These are phyloP conservation scores for Theristus sp. DNA, from an alignment of 2,888 invertebrate genomes.

Conservation along the genomic window DNA sequence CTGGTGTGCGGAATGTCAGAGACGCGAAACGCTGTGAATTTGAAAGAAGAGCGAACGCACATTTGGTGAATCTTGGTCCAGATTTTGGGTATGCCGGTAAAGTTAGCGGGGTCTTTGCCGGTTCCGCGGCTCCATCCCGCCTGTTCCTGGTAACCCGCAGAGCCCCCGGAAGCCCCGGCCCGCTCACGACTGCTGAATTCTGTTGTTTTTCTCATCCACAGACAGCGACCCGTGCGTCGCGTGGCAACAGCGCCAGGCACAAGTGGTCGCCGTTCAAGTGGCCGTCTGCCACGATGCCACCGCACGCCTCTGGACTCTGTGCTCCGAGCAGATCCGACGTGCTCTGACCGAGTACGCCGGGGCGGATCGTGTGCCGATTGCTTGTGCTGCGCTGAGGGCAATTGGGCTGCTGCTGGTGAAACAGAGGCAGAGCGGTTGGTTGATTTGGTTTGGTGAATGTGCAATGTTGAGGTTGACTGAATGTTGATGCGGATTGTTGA, in stretches of 20 bases:
- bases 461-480: too few species aligned
- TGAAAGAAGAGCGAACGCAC: too few species aligned
- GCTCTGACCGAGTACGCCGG: not conserved
- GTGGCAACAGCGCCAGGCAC: conserved; percentile 57
- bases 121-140: too few species aligned
- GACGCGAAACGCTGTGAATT: too few species aligned
- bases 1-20: too few species aligned
- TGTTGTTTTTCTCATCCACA: conserved; percentile 17
- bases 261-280: conserved; percentile 63
- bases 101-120: too few species aligned
- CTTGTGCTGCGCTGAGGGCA: not conserved
- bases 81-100: too few species aligned
- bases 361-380: not conserved
- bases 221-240: conserved; percentile 36
- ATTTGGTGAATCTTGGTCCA: too few species aligned
- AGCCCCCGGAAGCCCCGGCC: too few species aligned
- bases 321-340: not conserved
- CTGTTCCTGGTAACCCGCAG: too few species aligned
- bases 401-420: not conserved
- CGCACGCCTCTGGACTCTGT: conserved; percentile 18
- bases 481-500: too few species aligned
- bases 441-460: too few species aligned
- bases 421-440: conserved; percentile 6
- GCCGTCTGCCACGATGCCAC: conserved; percentile 67
- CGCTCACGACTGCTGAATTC: not conserved